phyloP scores from a whole-genome alignment of 2,888 invertebrate genomes.

The Plebejus melissa region DNA sequence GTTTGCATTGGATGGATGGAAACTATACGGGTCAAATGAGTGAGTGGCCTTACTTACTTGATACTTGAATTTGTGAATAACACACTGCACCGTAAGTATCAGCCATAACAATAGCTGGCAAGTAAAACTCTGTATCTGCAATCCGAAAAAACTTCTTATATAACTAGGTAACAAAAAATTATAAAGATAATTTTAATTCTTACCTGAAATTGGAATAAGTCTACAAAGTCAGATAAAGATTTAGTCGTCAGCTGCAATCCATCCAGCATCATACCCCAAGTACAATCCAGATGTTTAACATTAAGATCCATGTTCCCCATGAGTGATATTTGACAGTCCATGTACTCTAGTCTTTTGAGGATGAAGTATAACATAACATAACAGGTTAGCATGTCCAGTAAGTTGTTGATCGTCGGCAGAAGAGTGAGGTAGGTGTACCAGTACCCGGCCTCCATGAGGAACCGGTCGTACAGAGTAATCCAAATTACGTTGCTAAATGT shows the following conservation, averaged over 20 bases:
- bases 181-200: neutral
- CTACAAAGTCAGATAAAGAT: conserved; percentile 46
- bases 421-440: neutral
- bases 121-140: conserved; percentile 38
- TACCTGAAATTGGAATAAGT: conserved; percentile 39
- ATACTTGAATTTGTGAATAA: conserved; percentile 48
- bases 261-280: conserved; percentile 29
- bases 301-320: conserved; percentile 30
- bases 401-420: neutral
- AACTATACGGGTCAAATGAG: neutral
- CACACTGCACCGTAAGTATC: conserved; percentile 49
- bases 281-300: neutral
- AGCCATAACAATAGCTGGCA: conserved; percentile 49
- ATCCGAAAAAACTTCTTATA: neutral
- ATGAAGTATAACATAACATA: conserved; percentile 3
- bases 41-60: conserved; percentile 42
- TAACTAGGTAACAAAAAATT: no score
- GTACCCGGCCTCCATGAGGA: neutral
- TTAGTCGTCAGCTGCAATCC: conserved; percentile 47
- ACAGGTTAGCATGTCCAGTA: conserved; percentile 1
- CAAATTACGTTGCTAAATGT: conserved; percentile 30
- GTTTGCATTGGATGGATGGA: no score
- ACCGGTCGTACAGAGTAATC: neutral
- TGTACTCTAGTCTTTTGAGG: conserved; percentile 27
- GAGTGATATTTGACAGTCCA: conserved; percentile 35